Base-by-base conservation (phyloP, 1,140 invertebrate species). In the Globodera rostochiensis region DNA sequence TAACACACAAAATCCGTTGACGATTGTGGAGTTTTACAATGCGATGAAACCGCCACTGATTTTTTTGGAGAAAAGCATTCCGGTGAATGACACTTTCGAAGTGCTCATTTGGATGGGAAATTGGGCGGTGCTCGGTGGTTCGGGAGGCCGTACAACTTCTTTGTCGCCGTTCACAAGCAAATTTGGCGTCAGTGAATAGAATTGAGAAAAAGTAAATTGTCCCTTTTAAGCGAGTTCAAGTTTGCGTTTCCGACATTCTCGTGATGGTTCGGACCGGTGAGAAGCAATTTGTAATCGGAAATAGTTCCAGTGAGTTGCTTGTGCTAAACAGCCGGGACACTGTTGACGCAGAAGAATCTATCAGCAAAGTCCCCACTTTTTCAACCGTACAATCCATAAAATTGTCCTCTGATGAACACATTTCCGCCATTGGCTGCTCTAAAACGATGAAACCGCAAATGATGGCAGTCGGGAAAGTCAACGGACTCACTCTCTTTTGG, bases 1-100 rank as follows among this genome's bases (percentile, higher is more conserved):
- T 36, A 3, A 3, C 36, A 36, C 36, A 36, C 36, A 36, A 36
- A 36, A 3, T 70, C 4, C n/a, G n/a, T 15, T 82, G 11, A 13
- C 46, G 8, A 49, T 85, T 15, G 70, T 86, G 64, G 82, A 86
- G 57, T 86, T 86, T 70, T 86, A 86, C 77, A 87, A 87, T 57
- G 75, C 80, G n/a, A 15, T 77, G 11, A 78, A 87, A 36, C 57
- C 69, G 70, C 85, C 85, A 45, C 36, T 64, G 19, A 70, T 87
- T n/a, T 79, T 73, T 47, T 73, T 87, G 49, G 85, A 86, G 74
- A 85, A 83, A 64, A 53, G 64, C 57, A 74, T 87, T 46, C 75
- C 73, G n/a, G 75, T 87, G 11, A 57, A 73, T 49, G 74, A 80
- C 13, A 49, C 49, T 0, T 46, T 85, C 15, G 83, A 88, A 64